Evolutionary conservation across 2,888 invertebrate species (phyloP).

Genomic region (Stenurella melanura): DNA sequence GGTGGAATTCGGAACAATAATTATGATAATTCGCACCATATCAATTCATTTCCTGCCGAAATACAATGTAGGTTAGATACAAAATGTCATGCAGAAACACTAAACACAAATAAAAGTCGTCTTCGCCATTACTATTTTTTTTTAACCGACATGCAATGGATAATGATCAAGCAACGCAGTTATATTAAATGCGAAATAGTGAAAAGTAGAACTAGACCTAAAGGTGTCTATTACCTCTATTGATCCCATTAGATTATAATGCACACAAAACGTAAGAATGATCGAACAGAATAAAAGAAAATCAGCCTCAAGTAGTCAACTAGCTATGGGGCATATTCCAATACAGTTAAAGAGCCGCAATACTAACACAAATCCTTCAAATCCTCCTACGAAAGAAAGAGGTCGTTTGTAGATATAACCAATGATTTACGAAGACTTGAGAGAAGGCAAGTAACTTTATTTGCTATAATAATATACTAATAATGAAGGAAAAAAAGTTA

Average conservation of each 20-base stretch:
- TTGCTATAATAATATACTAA: no score
- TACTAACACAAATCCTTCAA: background rate
- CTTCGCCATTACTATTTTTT: no score
- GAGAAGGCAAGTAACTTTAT: no score
- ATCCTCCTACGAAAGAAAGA: background rate
- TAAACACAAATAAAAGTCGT: no score
- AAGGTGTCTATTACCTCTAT: background rate
- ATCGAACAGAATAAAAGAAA: background rate
- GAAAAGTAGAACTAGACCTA: background rate
- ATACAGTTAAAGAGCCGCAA: background rate
- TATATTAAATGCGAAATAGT: background rate
- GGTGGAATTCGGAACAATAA: no score
- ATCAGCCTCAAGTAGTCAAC: background rate
- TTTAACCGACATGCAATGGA: background rate
- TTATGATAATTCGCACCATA: no score
- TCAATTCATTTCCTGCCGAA: no score
- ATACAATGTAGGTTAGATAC: no score
- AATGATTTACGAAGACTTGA: no score
- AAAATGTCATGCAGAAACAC: no score
- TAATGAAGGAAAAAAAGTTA: no score
- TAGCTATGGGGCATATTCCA: background rate
- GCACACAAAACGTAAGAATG: background rate
- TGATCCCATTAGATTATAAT: background rate
- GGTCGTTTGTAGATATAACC: no score
- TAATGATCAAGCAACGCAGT: background rate